Evolutionary conservation across 2,888 invertebrate species (phyloP).

Genomic region (Electrophaes corylata): DNA sequence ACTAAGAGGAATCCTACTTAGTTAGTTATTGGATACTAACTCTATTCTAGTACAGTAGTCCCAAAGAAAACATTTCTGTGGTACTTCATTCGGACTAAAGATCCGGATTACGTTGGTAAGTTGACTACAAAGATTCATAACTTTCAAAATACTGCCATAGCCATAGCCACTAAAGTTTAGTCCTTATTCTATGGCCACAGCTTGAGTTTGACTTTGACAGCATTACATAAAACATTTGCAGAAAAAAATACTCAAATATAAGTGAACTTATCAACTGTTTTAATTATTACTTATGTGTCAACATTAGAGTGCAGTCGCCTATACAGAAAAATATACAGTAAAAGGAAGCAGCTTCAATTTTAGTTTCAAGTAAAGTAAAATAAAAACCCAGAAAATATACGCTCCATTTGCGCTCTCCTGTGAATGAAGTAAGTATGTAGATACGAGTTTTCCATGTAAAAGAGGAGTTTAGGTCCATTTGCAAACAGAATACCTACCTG

Average conservation of each 20-base stretch:
- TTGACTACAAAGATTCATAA: no score
- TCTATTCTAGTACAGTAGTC: not conserved
- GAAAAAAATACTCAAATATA: no score
- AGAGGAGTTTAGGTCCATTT: constrained; percentile 28
- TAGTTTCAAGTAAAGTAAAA: constrained; percentile 14
- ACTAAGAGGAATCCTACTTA: constrained; percentile 15
- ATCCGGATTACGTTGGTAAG: no score
- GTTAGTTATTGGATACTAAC: constrained; percentile 6
- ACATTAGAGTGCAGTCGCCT: not conserved
- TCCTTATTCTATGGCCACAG: no score
- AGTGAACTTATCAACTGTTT: no score
- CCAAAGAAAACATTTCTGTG: no score
- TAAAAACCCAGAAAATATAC: constrained; percentile 16
- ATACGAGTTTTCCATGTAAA: constrained; percentile 29
- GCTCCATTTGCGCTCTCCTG: constrained; percentile 18
- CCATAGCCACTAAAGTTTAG: no score
- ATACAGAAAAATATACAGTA: not conserved
- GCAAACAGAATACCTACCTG: constrained; percentile 26
- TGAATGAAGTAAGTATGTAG: constrained; percentile 18
- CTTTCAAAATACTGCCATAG: no score
- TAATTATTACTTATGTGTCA: no score
- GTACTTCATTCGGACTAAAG: no score
- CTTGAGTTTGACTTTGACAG: no score
- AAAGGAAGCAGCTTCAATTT: not conserved
- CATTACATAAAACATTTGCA: no score